Evolutionary conservation across 2,888 invertebrate genomes (phyloP), one percentile per base, ranked within the genome.

Genomic region (Xestia c-nigrum): DNA sequence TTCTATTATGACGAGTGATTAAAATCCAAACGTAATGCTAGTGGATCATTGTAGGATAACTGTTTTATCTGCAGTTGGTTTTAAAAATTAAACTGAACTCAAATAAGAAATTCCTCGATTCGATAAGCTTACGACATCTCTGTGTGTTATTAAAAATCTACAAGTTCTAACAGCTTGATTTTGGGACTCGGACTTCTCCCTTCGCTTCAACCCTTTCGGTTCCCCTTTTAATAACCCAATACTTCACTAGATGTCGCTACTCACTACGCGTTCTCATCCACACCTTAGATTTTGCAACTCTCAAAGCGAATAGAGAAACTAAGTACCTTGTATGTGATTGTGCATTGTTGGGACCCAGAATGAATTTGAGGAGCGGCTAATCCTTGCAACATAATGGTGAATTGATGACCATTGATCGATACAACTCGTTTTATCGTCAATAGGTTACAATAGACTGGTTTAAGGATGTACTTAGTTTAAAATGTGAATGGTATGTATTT

Each of bases 291-390:
- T 87, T 86, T 75, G 85, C 86, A 88, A 85, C 83, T 57, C 31
- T 57, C 43, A 72, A 77, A 61, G 55, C 78, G 64, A 87, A 87
- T 83, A 85, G 85, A 76, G 70, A 67, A 71, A 71, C 78, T 83
- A 76, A 80, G 57, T 81, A 76, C 57, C n/a, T 80, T 59, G 66
- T 68, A 63, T 70, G 77, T 69, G 43, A 88, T 83, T 88, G 81
- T 84, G 59, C 64, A 86, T 88, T 89, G 89, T 88, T 68, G 68
- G 55, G 65, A 66, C 61, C 69, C 83, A 68, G 74, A 89, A 87
- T 88, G 78, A 87, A 85, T 67, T 67, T 75, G 72, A 89, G 88
- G 88, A 85, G 89, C 74, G 88, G 88, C 72, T 85, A 83, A 88
- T 85, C 88, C 88, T 81, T 78, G 70, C 78, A 74, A 78, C 78